Conservation (phyloP, 2,888 invertebrate genomes). For the Acleris laterana region DNA sequence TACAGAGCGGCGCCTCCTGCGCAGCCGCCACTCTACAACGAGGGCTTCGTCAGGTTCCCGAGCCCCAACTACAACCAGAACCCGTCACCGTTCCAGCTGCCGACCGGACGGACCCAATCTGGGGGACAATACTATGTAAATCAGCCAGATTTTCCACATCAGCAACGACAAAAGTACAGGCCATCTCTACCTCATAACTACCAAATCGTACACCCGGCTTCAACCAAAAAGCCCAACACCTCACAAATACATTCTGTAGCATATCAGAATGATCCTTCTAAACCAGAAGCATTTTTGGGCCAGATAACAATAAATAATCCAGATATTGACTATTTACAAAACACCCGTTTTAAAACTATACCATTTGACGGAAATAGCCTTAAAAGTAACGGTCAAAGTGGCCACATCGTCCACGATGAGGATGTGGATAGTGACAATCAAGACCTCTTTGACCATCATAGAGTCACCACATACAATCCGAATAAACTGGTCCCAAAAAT, state of each 20-base stretch:
- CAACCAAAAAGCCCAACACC: constrained; percentile 83
- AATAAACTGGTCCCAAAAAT: constrained; percentile 67
- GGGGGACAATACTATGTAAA: constrained; percentile 75
- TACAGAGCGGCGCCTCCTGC: constrained; percentile 64
- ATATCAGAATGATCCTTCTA: constrained; percentile 84
- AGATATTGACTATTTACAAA: constrained; percentile 78
- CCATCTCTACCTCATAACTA: constrained; percentile 75
- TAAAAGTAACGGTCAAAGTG: constrained; percentile 73
- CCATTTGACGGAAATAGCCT: constrained; percentile 80
- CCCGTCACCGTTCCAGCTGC: constrained; percentile 78
- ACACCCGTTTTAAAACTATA: constrained; percentile 74
- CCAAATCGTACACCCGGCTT: constrained; percentile 75
- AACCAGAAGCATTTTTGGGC: constrained; percentile 86
- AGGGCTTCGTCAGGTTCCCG: constrained; percentile 70
- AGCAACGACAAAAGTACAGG: constrained; percentile 71
- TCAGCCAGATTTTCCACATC: constrained; percentile 71
- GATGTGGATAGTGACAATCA: constrained; percentile 72
- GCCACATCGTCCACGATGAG: constrained; percentile 71
- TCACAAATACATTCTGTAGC: constrained; percentile 83
- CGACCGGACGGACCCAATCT: constrained; percentile 78
- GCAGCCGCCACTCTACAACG: constrained; percentile 68
- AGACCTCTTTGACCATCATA: constrained; percentile 73
- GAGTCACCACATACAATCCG: constrained; percentile 79
- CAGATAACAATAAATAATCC: constrained; percentile 86
- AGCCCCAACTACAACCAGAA: constrained; percentile 80